Evolutionary conservation across 2,113 vertebrate species (phyloP).

Genomic region (Panurus biarmicus): DNA sequence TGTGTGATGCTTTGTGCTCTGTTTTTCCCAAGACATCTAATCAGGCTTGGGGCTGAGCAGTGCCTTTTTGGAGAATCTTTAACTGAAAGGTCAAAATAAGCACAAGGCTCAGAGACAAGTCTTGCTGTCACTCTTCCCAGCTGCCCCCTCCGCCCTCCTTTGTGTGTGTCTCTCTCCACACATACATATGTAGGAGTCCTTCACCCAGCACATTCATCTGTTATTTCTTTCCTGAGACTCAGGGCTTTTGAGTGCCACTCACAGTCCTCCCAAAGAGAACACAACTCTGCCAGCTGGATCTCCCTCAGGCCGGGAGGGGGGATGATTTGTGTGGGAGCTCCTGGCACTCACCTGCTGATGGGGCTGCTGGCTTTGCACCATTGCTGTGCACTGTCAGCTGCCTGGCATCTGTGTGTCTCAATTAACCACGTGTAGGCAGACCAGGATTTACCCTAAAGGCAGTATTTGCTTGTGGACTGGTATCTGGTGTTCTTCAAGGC

Average conservation of each 20-base stretch:
- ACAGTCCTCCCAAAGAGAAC: neutral
- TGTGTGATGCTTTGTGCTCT: slow-evolving; percentile 31
- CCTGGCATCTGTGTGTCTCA: neutral
- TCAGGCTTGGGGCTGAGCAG: slow-evolving; percentile 5
- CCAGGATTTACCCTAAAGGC: neutral
- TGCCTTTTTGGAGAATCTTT: slow-evolving; percentile 17
- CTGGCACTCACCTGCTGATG: neutral
- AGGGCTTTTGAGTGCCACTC: neutral
- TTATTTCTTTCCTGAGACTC: neutral
- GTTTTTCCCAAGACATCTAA: slow-evolving; percentile 40
- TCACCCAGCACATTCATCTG: neutral
- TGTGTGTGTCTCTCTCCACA: neutral
- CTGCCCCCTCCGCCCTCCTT: neutral
- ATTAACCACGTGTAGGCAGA: neutral
- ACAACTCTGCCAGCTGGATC: neutral
- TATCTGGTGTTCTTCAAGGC: neutral
- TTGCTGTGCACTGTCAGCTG: neutral
- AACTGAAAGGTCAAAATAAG: slow-evolving; percentile 46
- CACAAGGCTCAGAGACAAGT: neutral
- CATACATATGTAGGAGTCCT: slow-evolving; percentile 17
- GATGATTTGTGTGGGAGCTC: neutral
- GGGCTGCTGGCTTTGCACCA: neutral
- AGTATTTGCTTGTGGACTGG: neutral
- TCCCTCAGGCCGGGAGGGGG: neutral
- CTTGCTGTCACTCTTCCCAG: neutral